These are phyloP conservation scores for Cladorhizidae sp. DNA, from an alignment of 37 sponge, comb jelly and placozoan species.

Conservation along the genomic window DNA sequence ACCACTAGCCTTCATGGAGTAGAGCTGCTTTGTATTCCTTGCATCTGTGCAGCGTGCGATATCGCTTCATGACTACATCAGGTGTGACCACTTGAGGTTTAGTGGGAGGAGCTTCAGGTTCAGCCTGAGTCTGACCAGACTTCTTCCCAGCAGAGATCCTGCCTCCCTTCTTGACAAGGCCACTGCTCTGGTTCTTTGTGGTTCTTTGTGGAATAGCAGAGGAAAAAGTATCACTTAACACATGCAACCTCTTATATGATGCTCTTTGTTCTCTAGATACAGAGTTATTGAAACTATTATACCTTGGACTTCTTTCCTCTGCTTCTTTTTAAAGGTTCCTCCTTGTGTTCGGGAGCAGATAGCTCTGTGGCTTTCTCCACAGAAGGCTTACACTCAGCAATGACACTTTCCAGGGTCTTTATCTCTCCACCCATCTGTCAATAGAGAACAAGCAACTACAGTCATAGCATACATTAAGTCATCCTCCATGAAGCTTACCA, in stretches of 20 bases:
- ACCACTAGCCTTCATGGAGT: constrained; percentile 46
- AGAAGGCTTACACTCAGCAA: neutral
- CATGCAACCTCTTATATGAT: too few relatives aligned
- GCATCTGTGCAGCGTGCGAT: constrained; percentile 30
- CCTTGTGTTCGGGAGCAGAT: neutral
- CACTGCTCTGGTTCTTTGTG: neutral
- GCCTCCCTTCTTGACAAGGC: constrained; percentile 9
- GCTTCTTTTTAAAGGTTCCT: constrained; percentile 10
- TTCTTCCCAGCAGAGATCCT: constrained; percentile 7
- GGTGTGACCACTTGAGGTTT: constrained; percentile 19
- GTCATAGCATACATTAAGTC: neutral
- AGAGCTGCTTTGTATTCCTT: constrained; percentile 58
- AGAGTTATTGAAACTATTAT: neutral
- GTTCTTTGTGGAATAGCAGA: neutral
- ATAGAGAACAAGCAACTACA: neutral
- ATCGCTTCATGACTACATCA: constrained; percentile 23
- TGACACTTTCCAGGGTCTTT: constrained; percentile 8
- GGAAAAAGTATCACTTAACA: neutral
- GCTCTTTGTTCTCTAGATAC: too few relatives aligned
- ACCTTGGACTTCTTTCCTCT: constrained; percentile 25
- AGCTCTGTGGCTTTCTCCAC: neutral
- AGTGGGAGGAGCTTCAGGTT: neutral
- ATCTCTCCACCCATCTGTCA: constrained; percentile 26
- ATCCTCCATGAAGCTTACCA: constrained; percentile 34
- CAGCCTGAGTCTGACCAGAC: neutral